phyloP scores from a whole-genome alignment of 2,797 vertebrate species.

The Anguilla obscura region DNA sequence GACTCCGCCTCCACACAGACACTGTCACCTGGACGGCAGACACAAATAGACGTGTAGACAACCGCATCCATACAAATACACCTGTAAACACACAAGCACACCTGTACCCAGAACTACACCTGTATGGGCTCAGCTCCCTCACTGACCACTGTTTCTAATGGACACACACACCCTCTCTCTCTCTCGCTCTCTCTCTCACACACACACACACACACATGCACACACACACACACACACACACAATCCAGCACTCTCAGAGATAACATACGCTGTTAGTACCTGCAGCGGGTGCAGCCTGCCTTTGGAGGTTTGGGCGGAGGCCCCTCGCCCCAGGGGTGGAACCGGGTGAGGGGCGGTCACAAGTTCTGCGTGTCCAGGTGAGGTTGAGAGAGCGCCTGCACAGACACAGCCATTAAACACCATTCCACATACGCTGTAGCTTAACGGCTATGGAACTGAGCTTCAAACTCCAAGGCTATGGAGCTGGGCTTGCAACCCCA shows the following conservation, averaged over 20 bases:
- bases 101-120: not conserved
- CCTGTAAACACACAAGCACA: not conserved
- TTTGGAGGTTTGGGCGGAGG: not conserved
- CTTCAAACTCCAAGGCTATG: not conserved
- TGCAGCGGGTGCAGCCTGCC: not conserved
- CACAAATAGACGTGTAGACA: not conserved
- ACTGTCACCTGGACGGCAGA: not conserved
- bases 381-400: constrained; percentile 68
- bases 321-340: not conserved
- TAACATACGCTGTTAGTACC: not conserved
- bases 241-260: not conserved
- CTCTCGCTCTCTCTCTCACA: too few species aligned
- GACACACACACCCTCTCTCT: not conserved
- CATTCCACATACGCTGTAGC: not conserved
- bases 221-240: not conserved
- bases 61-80: not conserved
- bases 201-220: not conserved
- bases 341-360: constrained; percentile 28
- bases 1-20: not conserved
- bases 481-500: not conserved
- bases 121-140: not conserved
- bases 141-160: not conserved
- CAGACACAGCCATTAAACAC: constrained; percentile 7
- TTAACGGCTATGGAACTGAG: not conserved
- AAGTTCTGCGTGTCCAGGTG: constrained; percentile 73